A percentile compares a stretch with the other conserved stretches of the same genome.
Conservation (phyloP, 2,888 invertebrate genomes). For the Barypeithes pellucidus region DNA sequence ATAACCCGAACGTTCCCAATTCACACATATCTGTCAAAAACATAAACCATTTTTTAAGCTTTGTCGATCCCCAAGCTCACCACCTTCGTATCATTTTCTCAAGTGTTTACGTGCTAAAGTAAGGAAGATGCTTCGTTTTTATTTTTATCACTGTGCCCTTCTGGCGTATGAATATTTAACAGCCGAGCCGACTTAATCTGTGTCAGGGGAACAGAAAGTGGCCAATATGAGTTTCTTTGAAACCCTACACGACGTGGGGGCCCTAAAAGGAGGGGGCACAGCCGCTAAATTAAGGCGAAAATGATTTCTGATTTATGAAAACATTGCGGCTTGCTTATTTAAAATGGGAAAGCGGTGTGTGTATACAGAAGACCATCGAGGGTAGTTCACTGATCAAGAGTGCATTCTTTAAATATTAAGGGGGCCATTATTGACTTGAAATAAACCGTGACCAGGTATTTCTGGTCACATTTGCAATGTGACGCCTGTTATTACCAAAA, state of each 20-base stretch:
- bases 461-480: too few relatives aligned
- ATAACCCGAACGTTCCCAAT: not conserved
- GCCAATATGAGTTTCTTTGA: slow-evolving; percentile 70
- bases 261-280: slow-evolving; percentile 51
- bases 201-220: slow-evolving; percentile 72
- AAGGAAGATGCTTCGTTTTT: slow-evolving; percentile 69
- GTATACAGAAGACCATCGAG: too few relatives aligned
- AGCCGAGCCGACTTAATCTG: slow-evolving; percentile 75
- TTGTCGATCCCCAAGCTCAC: slow-evolving; percentile 38
- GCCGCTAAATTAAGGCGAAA: slow-evolving; percentile 67
- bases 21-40: slow-evolving; percentile 56
- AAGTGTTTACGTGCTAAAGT: slow-evolving; percentile 69
- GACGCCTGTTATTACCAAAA: too few relatives aligned
- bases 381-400: too few relatives aligned
- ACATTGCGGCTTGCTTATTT: slow-evolving; percentile 54
- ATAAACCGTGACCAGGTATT: too few relatives aligned
- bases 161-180: slow-evolving; percentile 76
- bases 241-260: slow-evolving; percentile 56
- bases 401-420: too few relatives aligned
- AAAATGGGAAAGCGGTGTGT: too few relatives aligned
- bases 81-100: slow-evolving; percentile 68
- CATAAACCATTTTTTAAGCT: slow-evolving; percentile 44
- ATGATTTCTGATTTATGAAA: slow-evolving; percentile 69
- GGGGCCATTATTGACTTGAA: too few relatives aligned
- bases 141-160: slow-evolving; percentile 74